Conservation (phyloP, 2,113 vertebrate genomes). For the Dipodomys merriami region DNA sequence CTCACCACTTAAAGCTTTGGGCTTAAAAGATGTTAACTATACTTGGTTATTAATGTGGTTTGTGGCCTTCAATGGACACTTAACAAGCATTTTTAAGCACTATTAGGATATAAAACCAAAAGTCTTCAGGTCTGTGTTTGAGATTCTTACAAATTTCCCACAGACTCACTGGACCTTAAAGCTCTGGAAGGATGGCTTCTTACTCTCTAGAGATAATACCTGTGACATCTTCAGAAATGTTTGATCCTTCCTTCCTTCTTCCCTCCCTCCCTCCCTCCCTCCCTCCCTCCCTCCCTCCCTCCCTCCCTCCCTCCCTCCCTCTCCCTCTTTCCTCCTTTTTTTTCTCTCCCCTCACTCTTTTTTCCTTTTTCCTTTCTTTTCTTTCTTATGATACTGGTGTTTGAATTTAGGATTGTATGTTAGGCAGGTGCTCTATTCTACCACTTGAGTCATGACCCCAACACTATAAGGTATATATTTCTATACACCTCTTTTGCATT, state of each 20-base stretch:
- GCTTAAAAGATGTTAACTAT: neutral
- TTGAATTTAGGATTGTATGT: too few species aligned
- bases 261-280: too few species aligned
- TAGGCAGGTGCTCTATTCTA: too few species aligned
- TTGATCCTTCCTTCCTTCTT: neutral
- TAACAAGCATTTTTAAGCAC: neutral
- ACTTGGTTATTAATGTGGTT: neutral
- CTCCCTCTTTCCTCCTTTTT: too few species aligned
- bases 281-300: too few species aligned
- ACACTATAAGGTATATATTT: neutral
- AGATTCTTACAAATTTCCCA: neutral
- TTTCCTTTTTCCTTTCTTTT: too few species aligned
- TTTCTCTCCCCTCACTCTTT: too few species aligned
- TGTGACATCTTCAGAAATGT: neutral
- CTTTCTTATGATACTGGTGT: too few species aligned
- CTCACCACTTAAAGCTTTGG: neutral
- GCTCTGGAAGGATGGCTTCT: neutral
- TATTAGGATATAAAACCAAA: neutral
- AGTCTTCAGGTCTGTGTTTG: neutral
- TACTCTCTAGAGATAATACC: neutral
- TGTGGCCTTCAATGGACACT: neutral
- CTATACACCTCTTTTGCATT: neutral
- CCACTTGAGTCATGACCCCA: too few species aligned
- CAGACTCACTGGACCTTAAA: neutral
- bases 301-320: too few species aligned